Base-by-base conservation (phyloP, 2,797 vertebrate genomes). In the Paedocypris micromegethes region DNA sequence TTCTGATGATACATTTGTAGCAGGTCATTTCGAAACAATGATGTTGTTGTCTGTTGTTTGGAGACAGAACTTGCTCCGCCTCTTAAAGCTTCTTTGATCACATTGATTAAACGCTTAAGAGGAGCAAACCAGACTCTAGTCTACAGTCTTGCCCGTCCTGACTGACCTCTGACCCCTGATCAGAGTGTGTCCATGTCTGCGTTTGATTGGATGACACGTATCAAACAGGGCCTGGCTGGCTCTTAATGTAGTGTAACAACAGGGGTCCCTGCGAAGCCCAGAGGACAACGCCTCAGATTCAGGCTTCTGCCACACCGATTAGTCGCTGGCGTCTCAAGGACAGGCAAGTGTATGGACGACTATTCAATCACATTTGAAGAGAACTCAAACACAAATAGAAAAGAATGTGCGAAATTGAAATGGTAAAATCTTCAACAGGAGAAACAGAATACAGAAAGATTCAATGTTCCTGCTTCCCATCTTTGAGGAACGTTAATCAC, bases 121-220 rank as follows among this genome's bases (percentile, higher is more conserved):
- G 9, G n/a, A 57, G 39, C 5, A 46, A 52, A 46, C 47, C 58
- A 23, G 41, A 61, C 56, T 52, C 3, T 61, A 44, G 49, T 37
- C 51, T 1, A 23, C 23, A 23, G 41, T 38, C 55, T 56, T 64
- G 57, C 23, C 51, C 52, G 41, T 66, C 39, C 61, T 9, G 42
- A 51, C 58, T 66, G 58, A 78, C 72, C 74, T 69, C 59, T 69
- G 66, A 2, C 72, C 49, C 55, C 57, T 76, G 54, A 44, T 69
- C 65, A 60, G 43, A 57, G 55, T 58, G 60, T 61, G 41, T 46
- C 47, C 2, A 49, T 66, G 44, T 45, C 39, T 62, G 48, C 8
- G 41, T 72, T 50, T 73, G 57, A 61, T 65, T 64, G n/a, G 38
- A 43, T 57, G 9, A 41, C 40, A 9, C 70, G 55, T 72, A 72